Base-by-base conservation (phyloP, 2,113 vertebrate species). In the Phyllopteryx taeniolatus region DNA sequence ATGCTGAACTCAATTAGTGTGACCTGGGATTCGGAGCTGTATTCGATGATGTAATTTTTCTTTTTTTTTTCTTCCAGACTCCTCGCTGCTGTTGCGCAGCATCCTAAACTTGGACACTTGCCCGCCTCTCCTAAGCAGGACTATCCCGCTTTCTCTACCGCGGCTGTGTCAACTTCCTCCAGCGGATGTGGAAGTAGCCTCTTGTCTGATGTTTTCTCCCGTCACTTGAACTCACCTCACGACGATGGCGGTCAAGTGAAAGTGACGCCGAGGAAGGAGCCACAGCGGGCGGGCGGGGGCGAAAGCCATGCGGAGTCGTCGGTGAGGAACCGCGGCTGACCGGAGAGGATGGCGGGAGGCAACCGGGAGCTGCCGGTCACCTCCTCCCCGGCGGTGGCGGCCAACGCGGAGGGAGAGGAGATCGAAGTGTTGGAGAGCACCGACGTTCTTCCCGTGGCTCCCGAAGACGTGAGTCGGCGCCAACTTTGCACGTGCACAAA, bases 371-470 rank as follows among this genome's bases (percentile, higher is more conserved):
- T 85, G 75, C 89, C 85, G 63, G 88, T 92, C 57, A 90, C 91
- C 89, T 88, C 92, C 78, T 95, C 94, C 11, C 94, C 94, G 60
- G 94, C 95, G 62, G 95, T 94, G 75, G 94, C 94, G 20, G 92
- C 93, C 73, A 89, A 94, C 84, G 91, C 94, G 2, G 94, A 95
- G 82, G 94, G 93, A 44, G 95, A 95, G 33, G 94, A 95, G 79
- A 95, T 96, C 72, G 95, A 95, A 90, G 94, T 95, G 75, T 77
- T 95, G 91, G 94, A 93, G 80, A 93, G 92, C 74, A 93, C 91
- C 47, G 94, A 94, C 69, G 92, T 93, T 72, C 88, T 93, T 39
- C 93, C 94, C 42, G 88, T 91, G 82, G 92, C 93, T 15, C 82
- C 92, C 14, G 94, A 95, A 86, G 94, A 95, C 67, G 95, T 95